Percentiles rank a stretch among this genome's conserved stretches.
These are phyloP conservation scores for Apostichopus californicus DNA, from an alignment of 35 echinoderm and acorn worm species.

Conservation along the genomic window DNA sequence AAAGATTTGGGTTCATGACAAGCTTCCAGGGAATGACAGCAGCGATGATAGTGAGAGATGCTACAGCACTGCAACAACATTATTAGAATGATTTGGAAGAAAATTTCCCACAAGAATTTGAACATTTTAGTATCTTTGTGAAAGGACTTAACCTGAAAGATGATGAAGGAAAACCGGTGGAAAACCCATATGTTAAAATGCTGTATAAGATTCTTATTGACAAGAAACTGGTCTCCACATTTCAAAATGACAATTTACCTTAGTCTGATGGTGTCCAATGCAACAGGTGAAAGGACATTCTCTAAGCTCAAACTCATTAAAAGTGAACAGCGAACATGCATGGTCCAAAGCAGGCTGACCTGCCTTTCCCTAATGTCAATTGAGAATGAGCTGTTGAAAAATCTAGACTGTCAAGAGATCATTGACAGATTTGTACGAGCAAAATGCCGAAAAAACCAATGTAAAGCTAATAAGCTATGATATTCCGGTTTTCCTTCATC, in stretches of 20 bases:
- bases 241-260: constrained; percentile 49
- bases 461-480: too few relatives aligned
- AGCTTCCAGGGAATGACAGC: constrained; percentile 45
- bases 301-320: constrained; percentile 45
- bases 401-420: too few relatives aligned
- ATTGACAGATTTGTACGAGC: too few relatives aligned
- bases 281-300: constrained; percentile 49
- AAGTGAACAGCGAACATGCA: too few relatives aligned
- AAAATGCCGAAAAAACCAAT: too few relatives aligned
- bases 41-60: constrained; percentile 46
- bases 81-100: constrained; percentile 37
- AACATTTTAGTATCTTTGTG: constrained; percentile 51
- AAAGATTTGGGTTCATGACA: constrained; percentile 45
- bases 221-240: constrained; percentile 48
- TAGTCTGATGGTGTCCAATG: constrained; percentile 50
- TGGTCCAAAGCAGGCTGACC: too few relatives aligned
- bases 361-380: too few relatives aligned
- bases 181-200: constrained; percentile 49
- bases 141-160: constrained; percentile 41
- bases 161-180: constrained; percentile 45
- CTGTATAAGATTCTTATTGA: constrained; percentile 46
- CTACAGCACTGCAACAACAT: constrained; percentile 38
- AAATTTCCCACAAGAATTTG: constrained; percentile 40
- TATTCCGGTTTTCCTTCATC: too few relatives aligned
- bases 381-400: too few relatives aligned